A percentile compares a stretch with the other conserved stretches of the same genome.
Conservation (phyloP, 2,797 vertebrate genomes). For the Mastacembelus armatus region DNA sequence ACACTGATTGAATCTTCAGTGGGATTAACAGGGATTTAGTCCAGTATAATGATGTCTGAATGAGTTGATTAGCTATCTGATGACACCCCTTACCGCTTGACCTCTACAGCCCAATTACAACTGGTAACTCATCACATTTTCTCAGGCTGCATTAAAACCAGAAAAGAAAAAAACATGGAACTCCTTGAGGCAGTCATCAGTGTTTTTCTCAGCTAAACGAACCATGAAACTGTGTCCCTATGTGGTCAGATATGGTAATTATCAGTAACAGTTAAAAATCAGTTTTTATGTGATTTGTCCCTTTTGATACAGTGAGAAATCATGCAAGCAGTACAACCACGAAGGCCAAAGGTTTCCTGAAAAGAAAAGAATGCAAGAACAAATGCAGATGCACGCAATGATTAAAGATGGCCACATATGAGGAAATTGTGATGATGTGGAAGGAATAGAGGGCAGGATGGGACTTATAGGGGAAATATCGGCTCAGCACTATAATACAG, state of each 20-base stretch:
- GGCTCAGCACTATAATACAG: too few species aligned
- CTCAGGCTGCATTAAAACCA: constrained; percentile 36
- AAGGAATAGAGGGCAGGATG: too few species aligned
- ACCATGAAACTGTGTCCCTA: constrained; percentile 53
- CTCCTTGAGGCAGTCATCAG: constrained; percentile 39
- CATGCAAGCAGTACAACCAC: constrained; percentile 13
- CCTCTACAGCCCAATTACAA: constrained; percentile 73
- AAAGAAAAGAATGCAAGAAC: constrained; percentile 10
- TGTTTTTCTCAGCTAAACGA: constrained; percentile 40
- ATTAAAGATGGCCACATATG: constrained; percentile 9
- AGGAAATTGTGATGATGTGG: constrained; percentile 15
- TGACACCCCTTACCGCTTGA: constrained; percentile 75
- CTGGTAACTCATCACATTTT: constrained; percentile 46
- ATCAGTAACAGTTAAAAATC: constrained; percentile 51
- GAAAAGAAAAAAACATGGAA: background rate
- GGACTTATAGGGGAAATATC: too few species aligned
- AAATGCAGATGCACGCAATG: constrained; percentile 19
- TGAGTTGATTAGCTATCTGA: constrained; percentile 81
- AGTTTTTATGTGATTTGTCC: constrained; percentile 46
- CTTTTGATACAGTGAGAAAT: constrained; percentile 34
- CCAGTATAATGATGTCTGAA: constrained; percentile 81
- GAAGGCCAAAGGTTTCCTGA: constrained; percentile 35
- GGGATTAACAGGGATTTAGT: constrained; percentile 82
- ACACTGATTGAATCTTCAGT: constrained; percentile 79
- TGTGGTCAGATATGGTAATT: constrained; percentile 38